These are phyloP conservation scores for Nothocercus nigrocapillus DNA, from an alignment of 2,113 vertebrate genomes.

Conservation along the genomic window DNA sequence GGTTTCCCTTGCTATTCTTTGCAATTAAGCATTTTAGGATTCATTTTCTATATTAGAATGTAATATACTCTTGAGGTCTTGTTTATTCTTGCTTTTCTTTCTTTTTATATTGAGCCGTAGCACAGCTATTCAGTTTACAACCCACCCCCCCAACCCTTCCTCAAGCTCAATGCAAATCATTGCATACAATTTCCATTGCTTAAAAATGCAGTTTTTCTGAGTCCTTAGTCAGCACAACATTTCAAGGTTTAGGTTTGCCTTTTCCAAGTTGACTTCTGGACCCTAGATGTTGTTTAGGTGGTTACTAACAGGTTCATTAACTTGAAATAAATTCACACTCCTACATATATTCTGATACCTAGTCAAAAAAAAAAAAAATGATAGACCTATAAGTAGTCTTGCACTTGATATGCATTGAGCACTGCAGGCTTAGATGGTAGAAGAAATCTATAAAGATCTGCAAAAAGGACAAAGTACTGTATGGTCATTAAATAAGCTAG, in stretches of 20 bases:
- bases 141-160: background rate
- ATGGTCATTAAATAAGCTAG: background rate
- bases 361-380: background rate
- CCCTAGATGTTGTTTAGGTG: background rate
- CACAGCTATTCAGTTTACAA: background rate
- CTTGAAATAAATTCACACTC: background rate
- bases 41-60: background rate
- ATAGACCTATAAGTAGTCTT: background rate
- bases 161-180: slow-evolving; percentile 7
- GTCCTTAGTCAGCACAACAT: background rate
- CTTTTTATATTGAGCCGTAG: background rate
- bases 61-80: background rate
- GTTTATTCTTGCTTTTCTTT: background rate
- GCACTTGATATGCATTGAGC: background rate
- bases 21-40: background rate
- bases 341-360: background rate
- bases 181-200: background rate
- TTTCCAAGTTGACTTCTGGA: slow-evolving; percentile 1
- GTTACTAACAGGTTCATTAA: background rate
- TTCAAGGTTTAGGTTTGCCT: slow-evolving; percentile 15
- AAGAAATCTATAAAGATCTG: background rate
- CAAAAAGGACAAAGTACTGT: background rate
- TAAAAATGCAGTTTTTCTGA: background rate
- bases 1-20: background rate
- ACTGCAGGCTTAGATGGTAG: background rate